A percentile compares a stretch with the other conserved stretches of the same genome.
These are phyloP conservation scores for Drosophila arizonae DNA, from an alignment of 1,140 invertebrate genomes.

Conservation along the genomic window DNA sequence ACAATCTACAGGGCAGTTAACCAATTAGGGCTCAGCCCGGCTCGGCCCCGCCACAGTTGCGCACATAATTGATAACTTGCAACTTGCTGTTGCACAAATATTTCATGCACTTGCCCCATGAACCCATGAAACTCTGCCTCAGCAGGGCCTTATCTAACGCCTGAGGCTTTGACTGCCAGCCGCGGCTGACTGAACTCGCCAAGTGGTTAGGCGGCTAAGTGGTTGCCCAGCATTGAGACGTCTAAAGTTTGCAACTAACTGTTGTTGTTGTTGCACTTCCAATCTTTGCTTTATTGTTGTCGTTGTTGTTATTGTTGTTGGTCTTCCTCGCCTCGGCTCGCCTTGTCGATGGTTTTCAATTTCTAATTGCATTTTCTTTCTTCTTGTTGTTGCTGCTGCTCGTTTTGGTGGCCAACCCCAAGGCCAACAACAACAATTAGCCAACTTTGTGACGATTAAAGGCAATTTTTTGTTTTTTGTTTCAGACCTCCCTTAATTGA, in stretches of 20 bases:
- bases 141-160: conserved; percentile 9
- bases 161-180: conserved; percentile 30
- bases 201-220: conserved; percentile 23
- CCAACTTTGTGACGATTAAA: conserved; percentile 20
- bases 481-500: not conserved
- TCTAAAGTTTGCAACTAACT: conserved; percentile 26
- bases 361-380: conserved; percentile 28
- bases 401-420: conserved; percentile 18
- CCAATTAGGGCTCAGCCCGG: conserved; percentile 51
- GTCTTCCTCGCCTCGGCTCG: not conserved
- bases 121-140: not conserved
- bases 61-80: conserved; percentile 64
- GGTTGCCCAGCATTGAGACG: conserved; percentile 38
- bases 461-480: not conserved
- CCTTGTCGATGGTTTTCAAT: conserved; percentile 8
- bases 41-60: not conserved
- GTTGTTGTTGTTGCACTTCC: not conserved
- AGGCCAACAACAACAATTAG: conserved; percentile 8
- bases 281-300: not conserved
- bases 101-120: not conserved
- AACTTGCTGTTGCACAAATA: conserved; percentile 47
- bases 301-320: not conserved
- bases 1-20: conserved; percentile 74
- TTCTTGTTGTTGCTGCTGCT: no score
- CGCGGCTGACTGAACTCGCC: conserved; percentile 23